Conservation (phyloP, 2,888 invertebrate genomes). For the Tenthredo notha region DNA sequence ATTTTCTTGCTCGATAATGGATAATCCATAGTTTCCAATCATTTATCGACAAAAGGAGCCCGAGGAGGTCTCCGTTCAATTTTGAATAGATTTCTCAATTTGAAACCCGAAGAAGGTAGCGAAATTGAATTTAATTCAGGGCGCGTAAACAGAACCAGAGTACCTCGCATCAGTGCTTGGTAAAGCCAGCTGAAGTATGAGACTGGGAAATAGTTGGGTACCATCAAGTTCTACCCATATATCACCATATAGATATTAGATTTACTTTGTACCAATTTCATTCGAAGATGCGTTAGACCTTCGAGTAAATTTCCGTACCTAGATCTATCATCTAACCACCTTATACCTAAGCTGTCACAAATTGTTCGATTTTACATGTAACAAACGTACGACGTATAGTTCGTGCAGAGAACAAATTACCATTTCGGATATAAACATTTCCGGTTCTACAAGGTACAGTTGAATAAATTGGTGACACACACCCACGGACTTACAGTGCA, state of each 20-base stretch:
- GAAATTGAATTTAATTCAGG: constrained; percentile 14
- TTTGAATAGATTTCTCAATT: background rate
- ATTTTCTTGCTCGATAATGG: background rate
- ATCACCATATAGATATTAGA: background rate
- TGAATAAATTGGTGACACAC: constrained; percentile 38
- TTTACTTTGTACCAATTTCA: background rate
- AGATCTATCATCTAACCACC: background rate
- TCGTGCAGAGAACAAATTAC: constrained; percentile 20
- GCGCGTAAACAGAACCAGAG: background rate
- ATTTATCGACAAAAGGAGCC: background rate
- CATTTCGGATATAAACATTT: constrained; percentile 25
- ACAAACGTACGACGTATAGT: background rate
- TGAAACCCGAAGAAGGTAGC: background rate
- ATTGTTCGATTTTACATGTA: background rate
- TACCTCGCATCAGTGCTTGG: background rate
- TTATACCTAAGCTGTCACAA: background rate
- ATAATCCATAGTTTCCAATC: background rate
- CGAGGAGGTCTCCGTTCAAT: background rate
- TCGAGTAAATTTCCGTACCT: constrained; percentile 5
- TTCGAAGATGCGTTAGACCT: constrained; percentile 13
- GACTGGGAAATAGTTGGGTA: background rate
- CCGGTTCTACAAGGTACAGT: background rate
- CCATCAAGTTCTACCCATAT: background rate
- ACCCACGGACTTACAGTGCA: background rate
- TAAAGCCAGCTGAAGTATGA: background rate